phyloP scores from a whole-genome alignment of 1,140 invertebrate genomes.

The Aethina tumida region DNA sequence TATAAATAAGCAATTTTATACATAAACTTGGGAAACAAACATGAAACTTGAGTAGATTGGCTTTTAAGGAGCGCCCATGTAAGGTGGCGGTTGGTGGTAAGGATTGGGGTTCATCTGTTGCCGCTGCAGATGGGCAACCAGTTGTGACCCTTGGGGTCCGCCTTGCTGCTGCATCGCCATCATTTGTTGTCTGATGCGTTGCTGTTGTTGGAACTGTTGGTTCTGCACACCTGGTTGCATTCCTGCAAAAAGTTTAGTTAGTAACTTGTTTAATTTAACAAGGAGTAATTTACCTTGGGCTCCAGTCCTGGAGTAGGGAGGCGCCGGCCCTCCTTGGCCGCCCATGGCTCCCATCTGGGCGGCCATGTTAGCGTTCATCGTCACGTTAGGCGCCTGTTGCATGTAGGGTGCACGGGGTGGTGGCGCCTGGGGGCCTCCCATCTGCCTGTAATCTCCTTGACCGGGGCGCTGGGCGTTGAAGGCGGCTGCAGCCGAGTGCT shows the following conservation, averaged over 20 bases:
- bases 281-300: conserved; percentile 28
- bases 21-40: too few relatives aligned
- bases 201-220: conserved; percentile 31
- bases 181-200: conserved; percentile 23
- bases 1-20: too few relatives aligned
- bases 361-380: conserved; percentile 33
- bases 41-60: too few relatives aligned
- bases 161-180: conserved; percentile 25
- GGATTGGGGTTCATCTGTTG: conserved; percentile 33
- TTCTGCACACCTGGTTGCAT: conserved; percentile 22
- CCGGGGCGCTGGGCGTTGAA: conserved; percentile 16
- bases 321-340: conserved; percentile 28
- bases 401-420: conserved; percentile 28
- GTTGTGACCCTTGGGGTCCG: conserved; percentile 25
- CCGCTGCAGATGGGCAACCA: conserved; percentile 32
- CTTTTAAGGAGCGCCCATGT: too few relatives aligned
- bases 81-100: conserved; percentile 34
- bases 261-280: conserved; percentile 26
- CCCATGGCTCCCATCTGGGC: conserved; percentile 28
- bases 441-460: conserved; percentile 32
- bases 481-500: background rate
- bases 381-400: conserved; percentile 36
- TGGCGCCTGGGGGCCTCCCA: too few relatives aligned
- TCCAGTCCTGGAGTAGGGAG: conserved; percentile 31
- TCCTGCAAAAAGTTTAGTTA: conserved; percentile 11